Conservation (phyloP, 2,797 vertebrate genomes). For the Squalus acanthias region DNA sequence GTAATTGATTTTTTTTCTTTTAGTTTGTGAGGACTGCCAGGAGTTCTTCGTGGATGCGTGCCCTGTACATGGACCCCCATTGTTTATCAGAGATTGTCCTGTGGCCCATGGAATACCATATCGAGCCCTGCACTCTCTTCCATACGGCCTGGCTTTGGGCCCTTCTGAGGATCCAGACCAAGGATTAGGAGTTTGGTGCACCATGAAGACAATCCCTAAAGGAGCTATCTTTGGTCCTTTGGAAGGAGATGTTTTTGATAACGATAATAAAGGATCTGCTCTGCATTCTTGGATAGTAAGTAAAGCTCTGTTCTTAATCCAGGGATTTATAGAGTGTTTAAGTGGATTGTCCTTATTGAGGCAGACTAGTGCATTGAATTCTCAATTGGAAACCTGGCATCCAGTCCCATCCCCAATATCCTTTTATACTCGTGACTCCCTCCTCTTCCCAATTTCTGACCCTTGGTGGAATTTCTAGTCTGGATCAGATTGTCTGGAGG, state of each 20-base stretch:
- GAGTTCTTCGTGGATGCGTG: background rate
- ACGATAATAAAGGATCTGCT: background rate
- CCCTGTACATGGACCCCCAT: background rate
- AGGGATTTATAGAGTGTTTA: background rate
- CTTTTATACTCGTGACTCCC: background rate
- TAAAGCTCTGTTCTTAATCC: background rate
- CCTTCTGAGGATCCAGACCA: conserved; percentile 1
- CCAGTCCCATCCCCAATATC: background rate
- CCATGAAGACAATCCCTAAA: background rate
- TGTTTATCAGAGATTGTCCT: background rate
- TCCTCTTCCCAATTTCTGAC: background rate
- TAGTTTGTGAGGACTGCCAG: background rate
- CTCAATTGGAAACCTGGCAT: background rate
- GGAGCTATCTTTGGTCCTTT: conserved; percentile 2
- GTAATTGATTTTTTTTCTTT: background rate
- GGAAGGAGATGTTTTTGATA: background rate
- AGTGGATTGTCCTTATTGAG: background rate
- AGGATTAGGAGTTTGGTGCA: background rate
- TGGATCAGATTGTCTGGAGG: background rate
- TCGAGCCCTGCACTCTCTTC: background rate
- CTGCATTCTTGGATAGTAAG: background rate
- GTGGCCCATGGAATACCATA: background rate
- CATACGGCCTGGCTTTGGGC: background rate
- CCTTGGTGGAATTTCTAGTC: background rate
- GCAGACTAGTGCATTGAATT: background rate